These are phyloP conservation scores for Telmatochromis sp. DNA, from an alignment of 2,113 vertebrate genomes.

Conservation along the genomic window DNA sequence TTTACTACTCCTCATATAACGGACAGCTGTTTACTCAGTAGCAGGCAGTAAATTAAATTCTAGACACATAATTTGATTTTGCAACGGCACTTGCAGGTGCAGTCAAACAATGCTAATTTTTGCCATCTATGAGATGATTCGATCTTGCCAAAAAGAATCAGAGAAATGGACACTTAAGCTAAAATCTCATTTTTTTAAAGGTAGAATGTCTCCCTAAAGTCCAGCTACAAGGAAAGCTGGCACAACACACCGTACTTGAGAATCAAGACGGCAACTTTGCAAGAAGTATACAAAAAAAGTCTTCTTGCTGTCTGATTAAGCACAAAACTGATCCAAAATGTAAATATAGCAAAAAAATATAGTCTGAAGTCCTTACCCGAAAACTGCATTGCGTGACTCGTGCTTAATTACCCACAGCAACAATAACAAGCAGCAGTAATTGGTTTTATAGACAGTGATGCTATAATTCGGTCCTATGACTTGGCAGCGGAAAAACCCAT, in stretches of 20 bases:
- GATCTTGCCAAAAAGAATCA: neutral
- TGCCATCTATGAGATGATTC: neutral
- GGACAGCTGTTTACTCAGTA: neutral
- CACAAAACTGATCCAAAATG: neutral
- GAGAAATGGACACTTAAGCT: neutral
- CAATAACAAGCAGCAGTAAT: conserved; percentile 30
- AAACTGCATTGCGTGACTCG: neutral
- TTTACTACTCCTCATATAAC: neutral
- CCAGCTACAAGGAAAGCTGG: neutral
- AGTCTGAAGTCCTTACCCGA: neutral
- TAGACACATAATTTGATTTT: neutral
- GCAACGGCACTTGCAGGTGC: neutral
- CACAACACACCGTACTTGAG: neutral
- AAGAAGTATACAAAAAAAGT: neutral
- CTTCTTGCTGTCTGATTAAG: neutral
- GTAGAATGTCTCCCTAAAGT: neutral
- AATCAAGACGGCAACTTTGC: neutral
- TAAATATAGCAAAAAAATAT: neutral
- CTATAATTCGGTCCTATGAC: conserved; percentile 48
- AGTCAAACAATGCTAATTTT: neutral
- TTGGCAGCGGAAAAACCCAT: conserved; percentile 10
- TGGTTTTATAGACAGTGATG: conserved; percentile 38
- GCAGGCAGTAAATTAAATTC: neutral
- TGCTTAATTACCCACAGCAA: conserved; percentile 1
- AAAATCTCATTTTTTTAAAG: neutral